These are phyloP conservation scores for Macrophya annulata DNA, from an alignment of 2,888 invertebrate species.

Conservation along the genomic window DNA sequence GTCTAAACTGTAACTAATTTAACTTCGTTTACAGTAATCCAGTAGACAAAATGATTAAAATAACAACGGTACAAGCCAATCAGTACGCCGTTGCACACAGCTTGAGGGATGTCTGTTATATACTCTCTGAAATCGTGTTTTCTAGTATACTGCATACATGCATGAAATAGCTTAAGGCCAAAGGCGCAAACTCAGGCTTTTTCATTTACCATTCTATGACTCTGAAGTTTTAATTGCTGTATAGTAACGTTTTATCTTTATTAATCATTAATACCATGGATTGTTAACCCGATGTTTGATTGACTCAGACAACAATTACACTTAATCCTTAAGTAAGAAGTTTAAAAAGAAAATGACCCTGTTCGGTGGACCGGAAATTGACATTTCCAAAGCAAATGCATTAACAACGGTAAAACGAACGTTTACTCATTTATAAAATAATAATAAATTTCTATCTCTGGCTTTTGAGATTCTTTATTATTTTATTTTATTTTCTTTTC, in stretches of 20 bases:
- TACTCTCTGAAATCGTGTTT: not conserved
- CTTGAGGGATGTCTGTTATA: not conserved
- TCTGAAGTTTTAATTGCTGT: conserved; percentile 28
- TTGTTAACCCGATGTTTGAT: not conserved
- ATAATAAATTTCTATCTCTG: not conserved
- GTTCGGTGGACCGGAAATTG: not conserved
- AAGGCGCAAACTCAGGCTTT: conserved; percentile 15
- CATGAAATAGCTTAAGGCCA: not conserved
- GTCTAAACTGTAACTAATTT: not conserved
- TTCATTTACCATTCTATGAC: not conserved
- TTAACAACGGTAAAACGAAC: not conserved
- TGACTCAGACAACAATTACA: not conserved
- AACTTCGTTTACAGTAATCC: not conserved
- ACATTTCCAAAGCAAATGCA: not conserved
- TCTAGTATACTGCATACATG: not conserved
- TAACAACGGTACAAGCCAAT: not conserved
- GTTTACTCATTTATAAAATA: not conserved
- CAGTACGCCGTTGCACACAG: not conserved
- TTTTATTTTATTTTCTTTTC: not conserved
- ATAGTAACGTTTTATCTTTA: not conserved
- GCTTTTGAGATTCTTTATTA: not conserved
- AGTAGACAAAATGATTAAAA: not conserved
- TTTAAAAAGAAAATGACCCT: not conserved
- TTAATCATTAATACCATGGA: not conserved
- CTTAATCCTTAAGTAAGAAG: not conserved